Percentiles rank a stretch among this genome's conserved stretches.
These are phyloP conservation scores for Drosophila serrata DNA, from an alignment of 1,140 invertebrate genomes.

Conservation along the genomic window DNA sequence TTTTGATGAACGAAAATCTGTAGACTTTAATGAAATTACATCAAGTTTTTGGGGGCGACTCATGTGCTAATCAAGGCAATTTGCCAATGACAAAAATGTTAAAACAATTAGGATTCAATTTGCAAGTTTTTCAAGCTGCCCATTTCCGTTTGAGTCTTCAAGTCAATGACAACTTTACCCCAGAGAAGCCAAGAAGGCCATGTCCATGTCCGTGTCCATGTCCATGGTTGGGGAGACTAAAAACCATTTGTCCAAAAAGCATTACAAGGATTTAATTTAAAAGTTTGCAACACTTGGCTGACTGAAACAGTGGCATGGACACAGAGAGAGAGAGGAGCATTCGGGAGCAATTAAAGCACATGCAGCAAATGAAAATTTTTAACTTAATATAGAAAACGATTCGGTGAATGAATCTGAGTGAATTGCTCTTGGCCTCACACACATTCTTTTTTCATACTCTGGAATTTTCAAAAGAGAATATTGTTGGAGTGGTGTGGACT, in stretches of 20 bases:
- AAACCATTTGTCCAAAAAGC: conserved; percentile 58
- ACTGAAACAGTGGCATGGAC: conserved; percentile 1
- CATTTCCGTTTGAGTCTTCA: conserved; percentile 42
- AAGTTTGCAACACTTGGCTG: conserved; percentile 60
- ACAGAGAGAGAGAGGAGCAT: not conserved
- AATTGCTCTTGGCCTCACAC: conserved; percentile 27
- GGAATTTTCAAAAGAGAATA: not conserved
- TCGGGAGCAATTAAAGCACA: conserved; percentile 54
- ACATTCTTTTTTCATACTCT: conserved; percentile 23
- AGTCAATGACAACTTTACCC: conserved; percentile 45
- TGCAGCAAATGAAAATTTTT: conserved; percentile 71
- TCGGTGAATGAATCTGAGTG: conserved; percentile 27
- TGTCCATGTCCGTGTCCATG: not conserved
- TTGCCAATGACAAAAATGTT: conserved; percentile 54
- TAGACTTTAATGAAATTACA: conserved; percentile 14
- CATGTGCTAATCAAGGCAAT: conserved; percentile 48
- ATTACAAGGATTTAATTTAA: conserved; percentile 71
- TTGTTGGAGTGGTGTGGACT: not conserved
- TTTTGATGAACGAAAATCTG: conserved; percentile 10
- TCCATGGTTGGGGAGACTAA: conserved; percentile 8
- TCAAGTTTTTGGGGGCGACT: conserved; percentile 5
- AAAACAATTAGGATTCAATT: conserved; percentile 72
- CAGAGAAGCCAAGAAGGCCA: conserved; percentile 17
- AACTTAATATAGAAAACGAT: conserved; percentile 70
- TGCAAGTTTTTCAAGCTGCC: conserved; percentile 53